Evolutionary conservation across 2,888 invertebrate genomes (phyloP).

Genomic region (Dinocampus coccinellae): DNA sequence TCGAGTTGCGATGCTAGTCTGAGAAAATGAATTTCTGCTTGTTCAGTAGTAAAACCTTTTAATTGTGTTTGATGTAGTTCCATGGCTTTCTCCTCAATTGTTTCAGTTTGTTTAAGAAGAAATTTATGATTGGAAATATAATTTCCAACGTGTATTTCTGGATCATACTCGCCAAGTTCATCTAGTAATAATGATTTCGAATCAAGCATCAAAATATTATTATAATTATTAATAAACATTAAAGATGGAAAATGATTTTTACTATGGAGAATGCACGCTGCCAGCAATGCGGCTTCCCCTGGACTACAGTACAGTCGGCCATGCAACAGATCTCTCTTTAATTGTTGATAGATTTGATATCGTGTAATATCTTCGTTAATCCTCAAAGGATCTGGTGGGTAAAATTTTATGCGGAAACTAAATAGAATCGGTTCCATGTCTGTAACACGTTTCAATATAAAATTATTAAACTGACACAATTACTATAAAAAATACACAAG

Average conservation of each 20-base stretch:
- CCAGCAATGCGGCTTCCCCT: constrained; percentile 89
- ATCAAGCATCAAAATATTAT: background rate
- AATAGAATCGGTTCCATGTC: constrained; percentile 93
- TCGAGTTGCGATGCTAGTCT: constrained; percentile 92
- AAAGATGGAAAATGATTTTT: constrained; percentile 58
- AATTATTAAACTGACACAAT: no score
- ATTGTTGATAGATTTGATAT: constrained; percentile 93
- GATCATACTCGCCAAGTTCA: constrained; percentile 94
- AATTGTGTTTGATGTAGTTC: constrained; percentile 91
- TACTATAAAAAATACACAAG: no score
- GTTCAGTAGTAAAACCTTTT: constrained; percentile 87
- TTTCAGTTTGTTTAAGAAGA: constrained; percentile 90
- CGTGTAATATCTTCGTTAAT: constrained; percentile 94
- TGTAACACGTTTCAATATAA: constrained; percentile 67
- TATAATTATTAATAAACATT: background rate
- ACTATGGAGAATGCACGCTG: constrained; percentile 95
- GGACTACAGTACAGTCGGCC: constrained; percentile 93
- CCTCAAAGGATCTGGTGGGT: constrained; percentile 93
- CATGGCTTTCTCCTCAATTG: constrained; percentile 93
- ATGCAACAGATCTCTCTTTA: constrained; percentile 94
- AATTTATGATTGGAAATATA: constrained; percentile 94
- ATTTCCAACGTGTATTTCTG: constrained; percentile 86
- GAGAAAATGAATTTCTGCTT: constrained; percentile 91
- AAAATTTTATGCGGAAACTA: constrained; percentile 97
- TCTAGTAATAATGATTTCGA: constrained; percentile 72